A percentile compares a stretch with the other conserved stretches of the same genome.
These are phyloP conservation scores for Pagetopsis macropterus DNA, from an alignment of 2,797 vertebrate genomes.

Conservation along the genomic window DNA sequence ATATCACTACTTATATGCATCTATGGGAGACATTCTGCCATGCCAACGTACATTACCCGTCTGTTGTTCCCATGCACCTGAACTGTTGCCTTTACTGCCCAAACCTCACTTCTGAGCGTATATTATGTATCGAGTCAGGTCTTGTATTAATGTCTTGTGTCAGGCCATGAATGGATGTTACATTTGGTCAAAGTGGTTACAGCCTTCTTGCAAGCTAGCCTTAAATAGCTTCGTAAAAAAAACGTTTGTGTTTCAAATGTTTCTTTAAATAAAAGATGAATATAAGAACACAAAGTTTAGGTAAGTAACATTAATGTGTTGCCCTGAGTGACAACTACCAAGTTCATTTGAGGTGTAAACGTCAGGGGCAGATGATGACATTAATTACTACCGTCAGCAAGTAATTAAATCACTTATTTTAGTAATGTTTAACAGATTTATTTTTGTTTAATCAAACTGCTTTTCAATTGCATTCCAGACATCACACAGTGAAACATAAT, in stretches of 20 bases:
- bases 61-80: not conserved
- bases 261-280: not conserved
- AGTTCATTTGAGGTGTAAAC: conserved; percentile 59
- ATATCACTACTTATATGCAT: too few relatives aligned
- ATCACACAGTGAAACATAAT: not conserved
- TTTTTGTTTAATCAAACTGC: conserved; percentile 24
- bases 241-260: not conserved
- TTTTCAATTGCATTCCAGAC: conserved; percentile 9
- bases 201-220: not conserved
- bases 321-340: conserved; percentile 36
- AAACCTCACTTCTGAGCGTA: not conserved
- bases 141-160: not conserved
- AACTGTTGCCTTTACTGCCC: not conserved
- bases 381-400: conserved; percentile 44
- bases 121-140: not conserved
- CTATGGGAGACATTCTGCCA: too few relatives aligned
- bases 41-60: too few relatives aligned
- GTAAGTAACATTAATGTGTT: conserved; percentile 27
- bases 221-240: conserved; percentile 1
- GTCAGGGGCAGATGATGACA: conserved; percentile 52
- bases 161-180: not conserved
- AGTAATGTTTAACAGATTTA: conserved; percentile 56
- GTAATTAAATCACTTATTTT: conserved; percentile 56
- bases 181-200: not conserved
- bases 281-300: conserved; percentile 9